phyloP scores from a whole-genome alignment of 2,888 invertebrate genomes.

The Diachrysia chrysitis region DNA sequence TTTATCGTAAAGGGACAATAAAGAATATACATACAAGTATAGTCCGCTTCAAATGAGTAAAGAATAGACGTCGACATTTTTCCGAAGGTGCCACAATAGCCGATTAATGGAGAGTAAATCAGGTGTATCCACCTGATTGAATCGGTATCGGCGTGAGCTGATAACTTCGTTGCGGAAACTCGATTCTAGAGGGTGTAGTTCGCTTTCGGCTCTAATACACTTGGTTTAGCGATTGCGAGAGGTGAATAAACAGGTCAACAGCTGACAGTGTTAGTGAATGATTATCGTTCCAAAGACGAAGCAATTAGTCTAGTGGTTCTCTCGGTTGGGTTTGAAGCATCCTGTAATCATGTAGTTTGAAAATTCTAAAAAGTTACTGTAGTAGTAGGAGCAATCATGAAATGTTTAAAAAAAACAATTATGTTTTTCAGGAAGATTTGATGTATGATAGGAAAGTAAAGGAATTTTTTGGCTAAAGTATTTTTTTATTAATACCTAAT shows the following conservation, averaged over 20 bases:
- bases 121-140: conserved; percentile 9
- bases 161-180: conserved; percentile 9
- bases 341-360: not conserved
- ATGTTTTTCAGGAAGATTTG: too few species aligned
- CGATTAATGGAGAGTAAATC: conserved; percentile 8
- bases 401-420: too few species aligned
- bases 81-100: conserved; percentile 8
- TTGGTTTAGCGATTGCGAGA: conserved; percentile 6
- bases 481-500: too few species aligned
- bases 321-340: not conserved
- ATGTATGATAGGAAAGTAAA: too few species aligned
- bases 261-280: not conserved
- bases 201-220: conserved; percentile 7
- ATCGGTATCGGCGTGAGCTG: conserved; percentile 6
- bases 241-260: conserved; percentile 9
- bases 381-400: too few species aligned
- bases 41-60: not conserved
- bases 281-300: not conserved
- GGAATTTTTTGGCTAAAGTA: too few species aligned
- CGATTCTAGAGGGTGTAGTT: conserved; percentile 8
- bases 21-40: not conserved
- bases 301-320: not conserved
- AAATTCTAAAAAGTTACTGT: not conserved
- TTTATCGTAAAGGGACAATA: not conserved
- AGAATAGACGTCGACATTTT: conserved; percentile 4